These are phyloP conservation scores for Unio pictorum DNA, from an alignment of 2,888 invertebrate genomes.

Conservation along the genomic window DNA sequence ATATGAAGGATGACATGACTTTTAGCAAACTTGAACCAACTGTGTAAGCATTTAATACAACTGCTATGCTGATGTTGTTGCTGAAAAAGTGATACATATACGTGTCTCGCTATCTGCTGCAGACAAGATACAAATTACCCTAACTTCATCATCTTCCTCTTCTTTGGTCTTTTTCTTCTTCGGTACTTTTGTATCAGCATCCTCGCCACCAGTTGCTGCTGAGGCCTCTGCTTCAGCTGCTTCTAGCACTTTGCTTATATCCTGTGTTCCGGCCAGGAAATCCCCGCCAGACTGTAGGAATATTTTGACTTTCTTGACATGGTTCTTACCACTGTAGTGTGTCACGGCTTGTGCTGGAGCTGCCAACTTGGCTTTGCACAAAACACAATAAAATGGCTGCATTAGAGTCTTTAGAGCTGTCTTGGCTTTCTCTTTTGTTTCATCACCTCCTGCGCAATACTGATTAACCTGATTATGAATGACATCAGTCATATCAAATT, in stretches of 20 bases:
- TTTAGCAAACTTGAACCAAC: too few species aligned
- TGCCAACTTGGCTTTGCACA: conserved; percentile 77
- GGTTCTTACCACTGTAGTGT: conserved; percentile 78
- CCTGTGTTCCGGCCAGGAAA: conserved; percentile 11
- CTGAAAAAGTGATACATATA: too few species aligned
- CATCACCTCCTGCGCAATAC: conserved; percentile 19
- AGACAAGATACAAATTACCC: too few species aligned
- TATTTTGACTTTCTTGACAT: conserved; percentile 68
- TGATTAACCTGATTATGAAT: conserved; percentile 26
- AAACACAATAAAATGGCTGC: conserved; percentile 71
- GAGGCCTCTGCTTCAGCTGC: conserved; percentile 15
- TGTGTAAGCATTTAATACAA: too few species aligned
- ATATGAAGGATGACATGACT: too few species aligned
- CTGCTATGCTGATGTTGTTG: too few species aligned
- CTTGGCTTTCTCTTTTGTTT: conserved; percentile 26
- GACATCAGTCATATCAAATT: conserved; percentile 26
- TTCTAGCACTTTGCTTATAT: conserved; percentile 13
- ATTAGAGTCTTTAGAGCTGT: conserved; percentile 36
- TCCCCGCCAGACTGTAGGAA: conserved; percentile 24
- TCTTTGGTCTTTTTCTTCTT: too few species aligned
- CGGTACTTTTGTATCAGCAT: neutral
- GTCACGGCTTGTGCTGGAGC: conserved; percentile 77
- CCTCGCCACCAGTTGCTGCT: conserved; percentile 1
- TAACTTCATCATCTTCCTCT: too few species aligned
- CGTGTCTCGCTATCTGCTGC: too few species aligned